phyloP scores from a whole-genome alignment of 2,888 invertebrate genomes.

The Dyspetes luteomarginatus region DNA sequence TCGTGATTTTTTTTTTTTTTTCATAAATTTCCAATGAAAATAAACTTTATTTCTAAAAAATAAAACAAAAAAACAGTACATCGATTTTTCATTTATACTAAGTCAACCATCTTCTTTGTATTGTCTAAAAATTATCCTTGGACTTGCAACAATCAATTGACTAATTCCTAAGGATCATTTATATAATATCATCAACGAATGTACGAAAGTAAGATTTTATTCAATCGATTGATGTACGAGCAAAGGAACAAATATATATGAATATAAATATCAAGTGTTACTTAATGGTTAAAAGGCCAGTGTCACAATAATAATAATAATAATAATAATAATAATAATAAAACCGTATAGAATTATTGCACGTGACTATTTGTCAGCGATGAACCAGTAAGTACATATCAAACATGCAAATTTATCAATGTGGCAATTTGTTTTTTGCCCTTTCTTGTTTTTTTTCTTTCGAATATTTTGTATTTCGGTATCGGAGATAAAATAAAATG shows the following conservation, averaged over 20 bases:
- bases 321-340: not conserved
- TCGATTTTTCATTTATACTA: not conserved
- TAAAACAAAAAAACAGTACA: slow-evolving; percentile 4
- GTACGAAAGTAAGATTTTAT: slow-evolving; percentile 52
- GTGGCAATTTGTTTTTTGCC: not conserved
- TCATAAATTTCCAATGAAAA: not conserved
- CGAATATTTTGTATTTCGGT: not conserved
- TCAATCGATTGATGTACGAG: slow-evolving; percentile 12
- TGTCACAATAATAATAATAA: not conserved
- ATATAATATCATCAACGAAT: not conserved
- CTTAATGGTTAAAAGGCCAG: not conserved
- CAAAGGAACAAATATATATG: not conserved
- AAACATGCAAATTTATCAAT: not conserved
- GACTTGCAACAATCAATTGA: not conserved
- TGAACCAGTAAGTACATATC: slow-evolving; percentile 33
- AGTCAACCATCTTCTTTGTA: not conserved
- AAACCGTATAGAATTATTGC: not conserved
- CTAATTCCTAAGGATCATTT: not conserved
- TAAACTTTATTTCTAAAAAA: not conserved
- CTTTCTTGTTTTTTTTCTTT: not conserved
- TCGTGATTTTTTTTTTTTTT: slow-evolving; percentile 3
- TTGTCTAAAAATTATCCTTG: not conserved
- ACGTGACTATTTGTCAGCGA: not conserved
- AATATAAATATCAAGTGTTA: not conserved
- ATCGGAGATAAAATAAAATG: not conserved